phyloP scores from a whole-genome alignment of 2,888 invertebrate species.

The Plebejus anna region DNA sequence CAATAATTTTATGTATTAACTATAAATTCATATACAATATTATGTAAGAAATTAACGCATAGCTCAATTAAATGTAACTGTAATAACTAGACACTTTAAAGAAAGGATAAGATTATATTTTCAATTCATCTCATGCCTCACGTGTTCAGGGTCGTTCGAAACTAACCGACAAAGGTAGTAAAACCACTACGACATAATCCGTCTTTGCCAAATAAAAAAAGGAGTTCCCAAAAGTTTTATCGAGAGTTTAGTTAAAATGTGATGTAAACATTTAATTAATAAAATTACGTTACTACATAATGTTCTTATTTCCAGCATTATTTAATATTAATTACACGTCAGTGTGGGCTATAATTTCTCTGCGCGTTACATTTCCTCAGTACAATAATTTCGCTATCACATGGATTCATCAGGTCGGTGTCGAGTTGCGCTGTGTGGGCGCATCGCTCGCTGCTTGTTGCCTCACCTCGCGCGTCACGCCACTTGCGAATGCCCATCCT shows the following conservation, averaged over 20 bases:
- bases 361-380: not conserved
- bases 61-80: no score
- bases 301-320: not conserved
- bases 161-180: no score
- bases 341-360: not conserved
- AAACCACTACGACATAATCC: no score
- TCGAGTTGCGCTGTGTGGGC: not conserved
- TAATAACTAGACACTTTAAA: no score
- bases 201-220: no score
- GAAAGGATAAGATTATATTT: no score
- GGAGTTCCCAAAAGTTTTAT: no score
- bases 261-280: not conserved
- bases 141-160: no score
- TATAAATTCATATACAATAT: no score
- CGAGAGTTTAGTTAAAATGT: not conserved
- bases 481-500: not conserved
- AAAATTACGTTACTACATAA: not conserved
- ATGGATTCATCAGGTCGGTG: not conserved
- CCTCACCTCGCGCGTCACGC: not conserved
- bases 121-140: no score
- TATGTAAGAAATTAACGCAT: no score
- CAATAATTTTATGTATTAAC: not conserved
- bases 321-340: not conserved
- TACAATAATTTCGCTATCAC: not conserved
- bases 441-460: not conserved